Percentiles rank a stretch among this genome's conserved stretches.
phyloP scores from a whole-genome alignment of 2,888 invertebrate species.

The Apomyelois bistriatella region DNA sequence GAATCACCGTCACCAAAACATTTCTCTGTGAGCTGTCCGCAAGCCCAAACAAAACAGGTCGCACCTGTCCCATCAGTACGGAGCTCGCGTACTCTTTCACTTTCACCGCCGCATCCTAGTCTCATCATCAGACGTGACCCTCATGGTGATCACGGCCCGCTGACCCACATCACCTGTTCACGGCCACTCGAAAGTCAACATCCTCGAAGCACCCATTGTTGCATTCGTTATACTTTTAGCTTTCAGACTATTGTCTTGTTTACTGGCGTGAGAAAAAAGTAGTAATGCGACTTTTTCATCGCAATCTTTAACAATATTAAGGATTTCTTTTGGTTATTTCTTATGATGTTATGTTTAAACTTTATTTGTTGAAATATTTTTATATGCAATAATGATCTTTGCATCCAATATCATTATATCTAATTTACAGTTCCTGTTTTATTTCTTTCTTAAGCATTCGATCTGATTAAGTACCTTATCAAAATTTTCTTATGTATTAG shows the following conservation, averaged over 20 bases:
- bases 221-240: slow-evolving; percentile 20
- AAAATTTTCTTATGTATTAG: too few relatives aligned
- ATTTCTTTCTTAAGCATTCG: too few relatives aligned
- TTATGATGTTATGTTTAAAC: too few relatives aligned
- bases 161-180: slow-evolving; percentile 55
- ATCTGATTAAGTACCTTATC: too few relatives aligned
- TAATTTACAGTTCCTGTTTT: too few relatives aligned
- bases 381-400: too few relatives aligned
- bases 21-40: background rate
- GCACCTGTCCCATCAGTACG: slow-evolving; percentile 24
- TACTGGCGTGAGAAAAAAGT: background rate
- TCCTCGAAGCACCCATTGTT: slow-evolving; percentile 21
- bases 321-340: too few relatives aligned
- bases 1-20: background rate
- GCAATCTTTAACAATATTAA: too few relatives aligned
- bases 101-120: slow-evolving; percentile 44
- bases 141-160: slow-evolving; percentile 50
- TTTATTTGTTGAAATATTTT: too few relatives aligned
- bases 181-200: slow-evolving; percentile 53
- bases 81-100: slow-evolving; percentile 28
- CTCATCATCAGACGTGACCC: slow-evolving; percentile 50
- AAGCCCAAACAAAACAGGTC: background rate
- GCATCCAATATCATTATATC: too few relatives aligned
- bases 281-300: background rate
- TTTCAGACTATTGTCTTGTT: slow-evolving; percentile 5